Base-by-base conservation (phyloP, 2,888 invertebrate genomes). In the Serrognathus titanus region DNA sequence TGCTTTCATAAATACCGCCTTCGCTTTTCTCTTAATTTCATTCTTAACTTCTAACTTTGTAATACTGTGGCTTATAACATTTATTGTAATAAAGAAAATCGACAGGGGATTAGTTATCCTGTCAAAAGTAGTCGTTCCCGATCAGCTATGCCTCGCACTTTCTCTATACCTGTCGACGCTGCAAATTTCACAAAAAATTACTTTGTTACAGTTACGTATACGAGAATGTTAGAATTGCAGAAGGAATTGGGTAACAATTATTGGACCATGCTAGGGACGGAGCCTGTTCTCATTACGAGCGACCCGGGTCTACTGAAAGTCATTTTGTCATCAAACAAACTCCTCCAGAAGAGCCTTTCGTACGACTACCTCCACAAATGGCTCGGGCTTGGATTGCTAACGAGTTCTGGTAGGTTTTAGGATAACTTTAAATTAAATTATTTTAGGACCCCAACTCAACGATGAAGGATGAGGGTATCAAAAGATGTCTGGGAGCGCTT, bases 271-370 rank as follows among this genome's bases (percentile, higher is more conserved):
- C 36, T 58, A 2, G 58, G 53, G 5, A 50, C 51, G 38, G 37
- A 40, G 10, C 47, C 51, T 9, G 35, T 40, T 9, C 13, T 58
- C 11, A n/a, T 53, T 3, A 24, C 55, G 13, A 31, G 54, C 6
- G 58, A 64, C 54, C 48, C 61, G 7, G 43, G 55, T 16, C 39
- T 56, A 41, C 24, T 62, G 3, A 63, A 65, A 51, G 55, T 55
- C 12, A 36, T 62, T 39, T 12, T 60, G 31, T 48, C 47, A 16
- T 58, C 59, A 3, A 39, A 54, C 24, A 54, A 55, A 35, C 47
- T 16, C 20, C 13, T 43, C 6, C 9, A 43, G 9, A 43, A 43
- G 16, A 16, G 16, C 10, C 13, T 13, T 2, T 1, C 16, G 10
- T 43, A 43, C 12, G 10, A 43, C 12, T 43, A 16, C 12, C 9